These are phyloP conservation scores for Lethenteron camtschaticum DNA, from an alignment of 2,113 vertebrate genomes.

Conservation along the genomic window DNA sequence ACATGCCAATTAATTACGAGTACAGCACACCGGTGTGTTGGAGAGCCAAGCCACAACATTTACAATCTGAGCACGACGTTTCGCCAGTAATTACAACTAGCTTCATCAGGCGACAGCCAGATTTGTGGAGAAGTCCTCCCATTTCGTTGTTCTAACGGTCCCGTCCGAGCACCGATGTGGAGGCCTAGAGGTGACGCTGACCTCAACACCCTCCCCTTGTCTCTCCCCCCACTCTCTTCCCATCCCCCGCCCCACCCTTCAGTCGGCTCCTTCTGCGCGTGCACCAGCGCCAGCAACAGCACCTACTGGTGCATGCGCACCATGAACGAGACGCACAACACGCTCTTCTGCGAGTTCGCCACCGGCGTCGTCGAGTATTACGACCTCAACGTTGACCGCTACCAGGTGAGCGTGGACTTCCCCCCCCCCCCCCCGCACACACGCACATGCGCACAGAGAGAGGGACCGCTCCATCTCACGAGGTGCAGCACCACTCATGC, in stretches of 20 bases:
- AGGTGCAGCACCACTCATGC: not conserved
- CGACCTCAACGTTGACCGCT: constrained; percentile 77
- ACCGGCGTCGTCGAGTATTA: constrained; percentile 94
- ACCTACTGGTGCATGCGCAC: constrained; percentile 92
- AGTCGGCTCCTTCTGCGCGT: constrained; percentile 96
- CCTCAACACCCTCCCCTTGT: not conserved
- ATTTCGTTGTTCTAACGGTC: not conserved
- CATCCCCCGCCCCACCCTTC: constrained; percentile 8
- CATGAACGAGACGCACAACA: constrained; percentile 90
- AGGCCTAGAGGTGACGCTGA: not conserved
- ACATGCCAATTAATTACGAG: too few relatives aligned
- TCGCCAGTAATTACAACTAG: not conserved
- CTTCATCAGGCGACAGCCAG: not conserved
- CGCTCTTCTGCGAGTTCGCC: constrained; percentile 93
- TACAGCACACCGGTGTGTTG: too few relatives aligned
- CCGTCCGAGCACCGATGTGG: not conserved
- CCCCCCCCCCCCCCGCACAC: not conserved
- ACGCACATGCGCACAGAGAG: not conserved
- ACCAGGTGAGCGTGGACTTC: constrained; percentile 41
- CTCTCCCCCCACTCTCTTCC: not conserved
- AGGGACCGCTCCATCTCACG: not conserved
- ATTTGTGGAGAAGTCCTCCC: not conserved
- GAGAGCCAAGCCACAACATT: not conserved
- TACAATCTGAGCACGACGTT: not conserved
- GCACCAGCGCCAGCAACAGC: constrained; percentile 95